A percentile compares a stretch with the other conserved stretches of the same genome.
Evolutionary conservation across 2,797 vertebrate genomes (phyloP).

Genomic region (Simalia tracyae): DNA sequence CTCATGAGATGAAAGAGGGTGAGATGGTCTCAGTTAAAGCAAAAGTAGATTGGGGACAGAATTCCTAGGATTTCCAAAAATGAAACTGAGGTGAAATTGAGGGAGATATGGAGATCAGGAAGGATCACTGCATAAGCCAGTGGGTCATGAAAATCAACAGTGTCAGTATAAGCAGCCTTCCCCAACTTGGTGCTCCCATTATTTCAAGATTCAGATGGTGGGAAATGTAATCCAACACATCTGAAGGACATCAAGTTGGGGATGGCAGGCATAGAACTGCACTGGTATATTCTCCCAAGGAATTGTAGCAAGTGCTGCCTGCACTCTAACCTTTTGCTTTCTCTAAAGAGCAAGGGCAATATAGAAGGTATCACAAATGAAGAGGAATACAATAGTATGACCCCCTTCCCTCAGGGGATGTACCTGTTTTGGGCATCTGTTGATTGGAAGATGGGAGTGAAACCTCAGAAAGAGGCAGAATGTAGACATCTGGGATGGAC

Average conservation of each 20-base stretch:
- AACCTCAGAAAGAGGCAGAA: conserved; percentile 82
- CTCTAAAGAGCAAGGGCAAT: neutral
- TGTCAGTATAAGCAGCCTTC: neutral
- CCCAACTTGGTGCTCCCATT: neutral
- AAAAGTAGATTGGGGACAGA: neutral
- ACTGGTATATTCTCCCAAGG: neutral
- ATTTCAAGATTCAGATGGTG: neutral
- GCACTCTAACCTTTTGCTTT: neutral
- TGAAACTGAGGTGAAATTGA: neutral
- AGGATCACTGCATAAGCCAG: neutral
- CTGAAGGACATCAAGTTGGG: neutral
- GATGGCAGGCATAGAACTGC: neutral
- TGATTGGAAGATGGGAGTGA: conserved; percentile 68
- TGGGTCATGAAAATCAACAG: neutral
- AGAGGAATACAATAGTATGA: neutral
- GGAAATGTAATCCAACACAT: neutral
- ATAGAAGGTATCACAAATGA: neutral
- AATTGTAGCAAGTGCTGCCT: neutral
- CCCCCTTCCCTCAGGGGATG: neutral
- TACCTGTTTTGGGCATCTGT: conserved; percentile 78
- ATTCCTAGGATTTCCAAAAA: neutral
- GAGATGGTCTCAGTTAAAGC: neutral
- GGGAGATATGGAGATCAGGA: neutral
- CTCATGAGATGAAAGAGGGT: neutral
- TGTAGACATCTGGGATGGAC: conserved; percentile 91